Percentiles rank a stretch among this genome's conserved stretches.
Conservation (phyloP, 2,797 vertebrate genomes). For the Anniella stebbinsi region DNA sequence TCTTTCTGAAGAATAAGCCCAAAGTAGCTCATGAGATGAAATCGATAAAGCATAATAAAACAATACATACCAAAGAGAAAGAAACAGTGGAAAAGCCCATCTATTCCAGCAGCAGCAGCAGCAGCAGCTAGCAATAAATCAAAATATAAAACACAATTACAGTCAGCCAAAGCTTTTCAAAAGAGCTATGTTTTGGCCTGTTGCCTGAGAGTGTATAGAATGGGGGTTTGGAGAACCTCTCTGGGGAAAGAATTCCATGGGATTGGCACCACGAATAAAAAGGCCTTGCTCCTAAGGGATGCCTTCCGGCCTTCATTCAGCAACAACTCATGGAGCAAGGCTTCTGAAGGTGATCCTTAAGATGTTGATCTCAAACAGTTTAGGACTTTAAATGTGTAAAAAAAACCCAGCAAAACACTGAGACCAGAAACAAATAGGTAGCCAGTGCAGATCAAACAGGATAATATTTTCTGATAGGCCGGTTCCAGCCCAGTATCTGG, state of each 20-base stretch:
- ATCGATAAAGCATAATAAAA: neutral
- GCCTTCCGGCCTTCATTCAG: neutral
- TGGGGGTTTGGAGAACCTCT: neutral
- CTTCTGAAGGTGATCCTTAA: neutral
- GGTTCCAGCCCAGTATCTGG: neutral
- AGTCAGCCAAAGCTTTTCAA: neutral
- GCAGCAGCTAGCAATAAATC: neutral
- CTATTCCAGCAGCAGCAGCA: neutral
- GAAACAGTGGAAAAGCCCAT: neutral
- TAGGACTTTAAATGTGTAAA: neutral
- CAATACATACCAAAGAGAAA: neutral
- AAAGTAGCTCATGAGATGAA: neutral
- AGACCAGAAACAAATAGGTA: neutral
- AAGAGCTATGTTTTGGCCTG: neutral
- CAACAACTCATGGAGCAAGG: neutral
- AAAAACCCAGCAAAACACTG: neutral
- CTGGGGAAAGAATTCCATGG: neutral
- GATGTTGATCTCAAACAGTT: neutral
- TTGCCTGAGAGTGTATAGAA: neutral
- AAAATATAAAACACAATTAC: neutral
- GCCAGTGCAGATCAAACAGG: neutral
- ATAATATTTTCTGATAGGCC: neutral
- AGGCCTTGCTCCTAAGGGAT: neutral
- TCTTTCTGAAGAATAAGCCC: neutral
- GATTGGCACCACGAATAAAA: neutral